Base-by-base conservation (phyloP, 2,797 vertebrate genomes). In the Pangasius djambal region DNA sequence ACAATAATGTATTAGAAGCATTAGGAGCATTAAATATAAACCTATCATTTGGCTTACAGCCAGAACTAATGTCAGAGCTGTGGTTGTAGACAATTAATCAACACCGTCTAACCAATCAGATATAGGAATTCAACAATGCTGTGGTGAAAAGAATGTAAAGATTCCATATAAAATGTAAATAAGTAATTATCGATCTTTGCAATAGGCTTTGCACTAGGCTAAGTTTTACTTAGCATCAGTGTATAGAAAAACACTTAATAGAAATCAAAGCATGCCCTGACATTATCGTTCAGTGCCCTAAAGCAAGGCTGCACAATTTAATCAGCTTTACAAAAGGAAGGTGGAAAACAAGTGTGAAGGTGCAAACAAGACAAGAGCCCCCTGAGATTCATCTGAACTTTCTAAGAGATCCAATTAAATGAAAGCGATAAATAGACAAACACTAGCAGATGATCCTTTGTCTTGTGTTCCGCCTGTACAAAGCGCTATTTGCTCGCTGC, bases 321-420 rank as follows among this genome's bases (percentile, higher is more conserved):
- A 95, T 95, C 92, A 93, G 88, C 88, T 69, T 91, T 83, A 88
- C 16, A 59, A 89, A 83, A 89, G 65, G 88, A 85, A 72, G 90
- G 89, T 83, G 74, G 79, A 84, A 90, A 91, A 79, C 88, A 57
- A 90, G 86, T 81, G 86, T 89, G 90, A 91, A 91, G 87, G 93
- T 92, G 89, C 90, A 89, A 89, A 87, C 28, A 50, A 90, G 87
- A 88, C 59, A 65, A 91, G 77, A 61, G 86, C 91, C 89, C 92
- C 92, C 44, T 50, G 82, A 93, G 93, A 91, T 94, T 94, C 91
- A 91, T 93, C 92, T 93, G 91, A 94, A 94, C 92, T 92, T 94
- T 92, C 74, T 91, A 93, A 94, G 92, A 94, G 94, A 95, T 95
- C 93, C 94, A 95, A 95, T 96, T 95, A 95, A 94, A 93, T 92